phyloP scores from a whole-genome alignment of 2,888 invertebrate species.

The Beris chalybata region DNA sequence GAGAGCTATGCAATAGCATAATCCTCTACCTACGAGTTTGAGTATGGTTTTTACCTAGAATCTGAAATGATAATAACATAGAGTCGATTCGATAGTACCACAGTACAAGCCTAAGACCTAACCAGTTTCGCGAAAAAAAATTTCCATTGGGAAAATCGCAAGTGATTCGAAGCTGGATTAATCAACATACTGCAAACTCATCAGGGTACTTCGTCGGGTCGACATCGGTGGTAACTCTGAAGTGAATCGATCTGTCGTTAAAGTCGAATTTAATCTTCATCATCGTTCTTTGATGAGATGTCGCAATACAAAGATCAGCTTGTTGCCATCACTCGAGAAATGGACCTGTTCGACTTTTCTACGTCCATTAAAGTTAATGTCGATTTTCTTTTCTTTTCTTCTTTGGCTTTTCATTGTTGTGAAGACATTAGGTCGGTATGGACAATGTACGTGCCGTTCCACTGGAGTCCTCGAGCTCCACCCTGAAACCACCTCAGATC shows the following conservation, averaged over 20 bases:
- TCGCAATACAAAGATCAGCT: not conserved
- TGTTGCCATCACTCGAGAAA: not conserved
- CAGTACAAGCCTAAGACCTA: too few relatives aligned
- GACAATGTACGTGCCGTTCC: not conserved
- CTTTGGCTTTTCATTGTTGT: constrained; percentile 7
- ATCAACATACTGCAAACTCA: constrained; percentile 21
- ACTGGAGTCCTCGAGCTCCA: not conserved
- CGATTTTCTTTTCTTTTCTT: constrained; percentile 5
- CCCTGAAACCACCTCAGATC: not conserved
- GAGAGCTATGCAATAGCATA: constrained; percentile 3
- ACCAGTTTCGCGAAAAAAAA: not conserved
- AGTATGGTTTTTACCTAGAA: not conserved
- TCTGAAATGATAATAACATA: not conserved
- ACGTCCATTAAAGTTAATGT: constrained; percentile 14
- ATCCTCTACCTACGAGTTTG: too few relatives aligned
- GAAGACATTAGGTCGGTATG: constrained; percentile 9
- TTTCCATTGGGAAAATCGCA: constrained; percentile 15
- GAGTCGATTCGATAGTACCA: not conserved
- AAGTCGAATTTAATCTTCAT: too few relatives aligned
- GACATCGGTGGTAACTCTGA: not conserved
- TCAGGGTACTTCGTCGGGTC: not conserved
- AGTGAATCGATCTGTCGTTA: constrained; percentile 23
- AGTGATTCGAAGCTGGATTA: constrained; percentile 4
- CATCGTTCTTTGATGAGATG: constrained; percentile 9
- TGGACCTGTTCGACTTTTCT: not conserved